Evolutionary conservation across 2,113 vertebrate genomes (phyloP).

Genomic region (Gobio gobio): DNA sequence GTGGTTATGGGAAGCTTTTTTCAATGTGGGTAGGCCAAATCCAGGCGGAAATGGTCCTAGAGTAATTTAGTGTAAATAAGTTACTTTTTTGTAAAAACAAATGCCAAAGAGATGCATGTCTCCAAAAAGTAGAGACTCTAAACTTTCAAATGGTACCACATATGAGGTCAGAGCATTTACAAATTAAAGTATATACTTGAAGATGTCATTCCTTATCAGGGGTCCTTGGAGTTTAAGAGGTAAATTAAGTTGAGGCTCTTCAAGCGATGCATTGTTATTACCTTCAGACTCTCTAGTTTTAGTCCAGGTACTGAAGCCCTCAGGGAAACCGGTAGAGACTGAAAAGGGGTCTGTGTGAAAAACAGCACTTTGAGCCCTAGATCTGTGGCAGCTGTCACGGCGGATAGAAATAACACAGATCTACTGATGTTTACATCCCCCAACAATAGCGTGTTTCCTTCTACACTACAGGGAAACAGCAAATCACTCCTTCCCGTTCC

Average conservation of each 20-base stretch:
- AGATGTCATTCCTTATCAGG: no score
- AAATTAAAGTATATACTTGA: no score
- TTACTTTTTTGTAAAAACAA: no score
- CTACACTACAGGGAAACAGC: background rate
- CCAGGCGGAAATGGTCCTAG: no score
- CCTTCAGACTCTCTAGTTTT: conserved; percentile 72
- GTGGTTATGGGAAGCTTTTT: no score
- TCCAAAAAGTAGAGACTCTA: no score
- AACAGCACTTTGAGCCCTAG: conserved; percentile 68
- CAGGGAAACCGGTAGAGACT: conserved; percentile 69
- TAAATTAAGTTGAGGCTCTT: background rate
- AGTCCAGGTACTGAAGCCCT: conserved; percentile 63
- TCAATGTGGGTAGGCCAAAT: no score
- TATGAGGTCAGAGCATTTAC: no score
- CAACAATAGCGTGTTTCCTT: conserved; percentile 61
- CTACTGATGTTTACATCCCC: conserved; percentile 67
- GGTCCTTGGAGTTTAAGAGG: no score
- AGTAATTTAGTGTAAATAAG: no score
- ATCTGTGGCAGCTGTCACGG: conserved; percentile 73
- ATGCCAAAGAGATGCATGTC: no score
- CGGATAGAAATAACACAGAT: conserved; percentile 72
- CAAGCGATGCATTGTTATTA: conserved; percentile 33
- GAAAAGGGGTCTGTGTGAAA: conserved; percentile 71
- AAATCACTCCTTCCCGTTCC: background rate
- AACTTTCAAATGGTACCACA: no score